Conservation (phyloP, 2,113 vertebrate genomes). For the Neogobius melanostomus region DNA sequence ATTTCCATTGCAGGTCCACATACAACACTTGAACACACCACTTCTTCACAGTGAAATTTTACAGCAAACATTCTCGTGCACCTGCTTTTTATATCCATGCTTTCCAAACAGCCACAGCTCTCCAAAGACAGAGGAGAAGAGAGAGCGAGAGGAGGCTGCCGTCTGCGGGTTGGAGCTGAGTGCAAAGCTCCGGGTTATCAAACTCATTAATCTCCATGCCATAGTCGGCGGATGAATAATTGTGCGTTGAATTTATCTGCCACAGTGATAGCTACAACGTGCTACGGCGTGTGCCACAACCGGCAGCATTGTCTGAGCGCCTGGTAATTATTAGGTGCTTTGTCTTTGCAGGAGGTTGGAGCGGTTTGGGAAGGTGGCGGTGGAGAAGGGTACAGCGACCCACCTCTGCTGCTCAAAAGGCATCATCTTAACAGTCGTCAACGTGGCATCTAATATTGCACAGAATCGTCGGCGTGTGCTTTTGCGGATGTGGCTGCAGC, state of each 20-base stretch:
- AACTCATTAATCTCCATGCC: slow-evolving; percentile 99
- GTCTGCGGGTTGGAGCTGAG: slow-evolving; percentile 83
- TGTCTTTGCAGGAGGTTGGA: slow-evolving; percentile 84
- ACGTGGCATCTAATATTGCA: slow-evolving; percentile 10
- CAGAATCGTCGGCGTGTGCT: not conserved
- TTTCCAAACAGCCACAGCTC: slow-evolving; percentile 66
- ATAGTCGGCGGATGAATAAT: slow-evolving; percentile 98
- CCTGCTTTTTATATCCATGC: slow-evolving; percentile 55
- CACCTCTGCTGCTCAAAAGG: slow-evolving; percentile 46
- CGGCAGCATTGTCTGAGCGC: slow-evolving; percentile 77
- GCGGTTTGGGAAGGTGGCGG: slow-evolving; percentile 49
- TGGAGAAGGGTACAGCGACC: slow-evolving; percentile 33
- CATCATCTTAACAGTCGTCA: slow-evolving; percentile 16
- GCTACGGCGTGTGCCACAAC: slow-evolving; percentile 78
- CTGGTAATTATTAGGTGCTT: slow-evolving; percentile 92
- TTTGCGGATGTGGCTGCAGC: not conserved
- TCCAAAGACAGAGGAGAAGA: slow-evolving; percentile 60
- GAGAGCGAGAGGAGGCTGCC: slow-evolving; percentile 65
- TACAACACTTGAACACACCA: too few relatives aligned
- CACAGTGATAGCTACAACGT: slow-evolving; percentile 94
- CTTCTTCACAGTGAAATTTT: too few relatives aligned
- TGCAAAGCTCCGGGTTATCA: slow-evolving; percentile 96
- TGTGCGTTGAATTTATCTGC: slow-evolving; percentile 99
- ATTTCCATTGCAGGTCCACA: too few relatives aligned
- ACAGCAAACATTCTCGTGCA: slow-evolving; percentile 47